Evolutionary conservation across 2,888 invertebrate species (phyloP).

Genomic region (Drymonia ruficornis): DNA sequence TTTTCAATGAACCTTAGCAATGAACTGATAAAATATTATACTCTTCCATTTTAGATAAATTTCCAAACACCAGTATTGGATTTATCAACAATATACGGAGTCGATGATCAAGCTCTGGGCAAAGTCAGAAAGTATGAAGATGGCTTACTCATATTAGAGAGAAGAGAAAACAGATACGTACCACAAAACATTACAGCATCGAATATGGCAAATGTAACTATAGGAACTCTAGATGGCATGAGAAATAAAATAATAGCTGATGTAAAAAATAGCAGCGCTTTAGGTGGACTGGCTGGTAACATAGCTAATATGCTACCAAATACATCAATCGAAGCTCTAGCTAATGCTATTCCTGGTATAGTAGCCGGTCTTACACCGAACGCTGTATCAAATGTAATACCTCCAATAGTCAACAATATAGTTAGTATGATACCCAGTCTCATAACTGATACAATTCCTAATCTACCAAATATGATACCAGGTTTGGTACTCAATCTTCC

Average conservation of each 20-base stretch:
- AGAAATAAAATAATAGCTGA: slow-evolving; percentile 28
- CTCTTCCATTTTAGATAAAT: slow-evolving; percentile 65
- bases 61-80: slow-evolving; percentile 68
- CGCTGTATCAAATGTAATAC: neutral
- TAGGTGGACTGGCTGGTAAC: slow-evolving; percentile 8
- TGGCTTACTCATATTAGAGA: slow-evolving; percentile 60
- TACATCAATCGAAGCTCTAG: slow-evolving; percentile 1
- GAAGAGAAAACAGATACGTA: slow-evolving; percentile 48
- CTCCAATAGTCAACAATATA: neutral
- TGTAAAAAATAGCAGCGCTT: slow-evolving; percentile 26
- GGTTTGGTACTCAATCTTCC: slow-evolving; percentile 15
- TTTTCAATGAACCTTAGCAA: too few species aligned
- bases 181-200: slow-evolving; percentile 40
- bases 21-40: too few species aligned
- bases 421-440: neutral
- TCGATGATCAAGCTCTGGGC: slow-evolving; percentile 51
- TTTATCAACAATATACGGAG: slow-evolving; percentile 67
- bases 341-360: neutral
- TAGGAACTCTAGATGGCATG: slow-evolving; percentile 18
- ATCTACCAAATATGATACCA: slow-evolving; percentile 26
- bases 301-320: slow-evolving; percentile 21
- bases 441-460: slow-evolving; percentile 7
- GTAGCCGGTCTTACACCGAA: neutral
- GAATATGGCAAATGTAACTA: slow-evolving; percentile 18
- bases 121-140: slow-evolving; percentile 52